Percentiles rank a stretch among this genome's conserved stretches.
phyloP scores from a whole-genome alignment of 1,140 invertebrate genomes.

The Saccostrea glomerata region DNA sequence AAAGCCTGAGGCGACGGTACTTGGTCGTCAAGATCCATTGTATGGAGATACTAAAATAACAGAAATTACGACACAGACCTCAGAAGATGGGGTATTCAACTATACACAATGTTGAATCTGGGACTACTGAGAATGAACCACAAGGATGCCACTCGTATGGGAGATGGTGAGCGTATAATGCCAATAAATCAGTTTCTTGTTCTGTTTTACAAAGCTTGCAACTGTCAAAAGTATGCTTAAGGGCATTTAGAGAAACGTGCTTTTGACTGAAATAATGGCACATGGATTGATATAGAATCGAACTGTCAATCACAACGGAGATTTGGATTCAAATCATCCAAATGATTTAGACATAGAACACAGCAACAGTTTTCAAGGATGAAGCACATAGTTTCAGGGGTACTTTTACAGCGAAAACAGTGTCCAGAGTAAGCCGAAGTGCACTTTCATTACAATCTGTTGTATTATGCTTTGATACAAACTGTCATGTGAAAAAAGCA shows the following conservation, averaged over 20 bases:
- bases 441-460: too few relatives aligned
- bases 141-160: constrained; percentile 28
- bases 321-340: constrained; percentile 41
- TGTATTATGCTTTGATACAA: too few relatives aligned
- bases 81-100: too few relatives aligned
- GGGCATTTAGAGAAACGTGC: constrained; percentile 43
- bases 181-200: constrained; percentile 27
- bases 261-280: constrained; percentile 21
- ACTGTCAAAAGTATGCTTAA: constrained; percentile 44
- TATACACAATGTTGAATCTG: not conserved
- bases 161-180: constrained; percentile 39
- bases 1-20: too few relatives aligned
- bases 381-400: constrained; percentile 45
- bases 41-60: too few relatives aligned
- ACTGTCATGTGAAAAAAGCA: too few relatives aligned
- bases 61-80: too few relatives aligned
- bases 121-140: constrained; percentile 27
- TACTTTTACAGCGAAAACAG: constrained; percentile 40
- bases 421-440: constrained; percentile 6
- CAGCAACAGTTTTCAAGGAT: constrained; percentile 49
- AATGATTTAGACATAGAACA: constrained; percentile 50
- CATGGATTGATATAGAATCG: constrained; percentile 36
- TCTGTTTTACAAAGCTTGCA: constrained; percentile 25
- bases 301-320: constrained; percentile 42
- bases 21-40: too few relatives aligned